Conservation (phyloP, 2,888 invertebrate species). For the Rhodophaea formosa region DNA sequence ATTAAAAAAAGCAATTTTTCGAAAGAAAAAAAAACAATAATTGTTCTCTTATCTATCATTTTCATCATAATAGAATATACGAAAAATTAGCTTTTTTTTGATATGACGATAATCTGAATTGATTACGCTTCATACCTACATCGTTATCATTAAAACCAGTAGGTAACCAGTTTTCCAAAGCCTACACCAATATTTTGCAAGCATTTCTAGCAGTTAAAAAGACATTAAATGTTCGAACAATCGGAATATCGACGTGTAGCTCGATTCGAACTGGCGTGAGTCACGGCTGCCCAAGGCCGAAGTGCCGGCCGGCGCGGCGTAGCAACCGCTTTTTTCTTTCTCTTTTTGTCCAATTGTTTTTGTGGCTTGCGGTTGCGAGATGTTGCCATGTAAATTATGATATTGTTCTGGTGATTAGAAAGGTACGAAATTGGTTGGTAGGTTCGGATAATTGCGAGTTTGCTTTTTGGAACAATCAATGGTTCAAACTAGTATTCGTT, state of each 20-base stretch:
- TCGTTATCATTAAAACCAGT: background rate
- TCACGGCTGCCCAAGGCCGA: slow-evolving; percentile 65
- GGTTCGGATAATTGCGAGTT: background rate
- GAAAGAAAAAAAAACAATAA: too few relatives aligned
- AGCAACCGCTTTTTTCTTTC: slow-evolving; percentile 58
- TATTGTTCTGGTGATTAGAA: slow-evolving; percentile 10
- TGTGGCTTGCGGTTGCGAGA: slow-evolving; percentile 42
- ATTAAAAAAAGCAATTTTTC: too few relatives aligned
- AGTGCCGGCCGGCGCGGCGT: slow-evolving; percentile 67
- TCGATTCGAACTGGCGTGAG: slow-evolving; percentile 53
- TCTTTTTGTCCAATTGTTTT: slow-evolving; percentile 56
- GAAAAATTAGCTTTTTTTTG: too few relatives aligned
- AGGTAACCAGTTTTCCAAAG: slow-evolving; percentile 1
- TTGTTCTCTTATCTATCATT: too few relatives aligned
- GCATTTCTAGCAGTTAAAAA: slow-evolving; percentile 32
- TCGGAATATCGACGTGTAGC: slow-evolving; percentile 38
- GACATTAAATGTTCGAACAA: slow-evolving; percentile 40
- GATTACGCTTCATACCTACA: background rate
- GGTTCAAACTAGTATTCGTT: too few relatives aligned
- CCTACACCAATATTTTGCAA: slow-evolving; percentile 13
- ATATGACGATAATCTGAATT: too few relatives aligned
- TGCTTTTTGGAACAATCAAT: background rate
- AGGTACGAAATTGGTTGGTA: background rate
- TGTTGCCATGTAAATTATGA: slow-evolving; percentile 13
- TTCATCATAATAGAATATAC: too few relatives aligned